Conservation (phyloP, 2,113 vertebrate species). For the Echinops telfairi region DNA sequence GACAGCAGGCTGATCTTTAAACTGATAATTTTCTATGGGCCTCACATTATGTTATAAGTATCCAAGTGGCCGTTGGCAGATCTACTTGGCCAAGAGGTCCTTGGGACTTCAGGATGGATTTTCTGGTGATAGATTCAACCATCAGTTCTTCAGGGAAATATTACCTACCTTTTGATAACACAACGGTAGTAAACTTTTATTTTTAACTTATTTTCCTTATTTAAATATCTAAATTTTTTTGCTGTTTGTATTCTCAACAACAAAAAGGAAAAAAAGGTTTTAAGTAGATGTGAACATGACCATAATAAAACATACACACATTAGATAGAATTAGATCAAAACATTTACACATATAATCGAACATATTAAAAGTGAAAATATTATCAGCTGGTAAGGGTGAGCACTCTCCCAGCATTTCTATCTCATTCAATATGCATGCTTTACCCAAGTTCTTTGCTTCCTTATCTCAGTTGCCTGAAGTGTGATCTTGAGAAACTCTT, state of each 20-base stretch:
- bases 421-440: background rate
- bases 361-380: background rate
- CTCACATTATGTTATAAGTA: no score
- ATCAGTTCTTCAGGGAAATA: background rate
- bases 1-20: no score
- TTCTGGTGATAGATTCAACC: background rate
- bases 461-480: background rate
- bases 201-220: background rate
- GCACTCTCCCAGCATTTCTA: background rate
- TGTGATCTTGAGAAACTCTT: background rate
- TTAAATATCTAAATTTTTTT: background rate
- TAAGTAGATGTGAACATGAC: background rate
- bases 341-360: background rate
- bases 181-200: background rate
- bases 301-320: background rate
- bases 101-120: background rate
- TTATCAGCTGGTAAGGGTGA: background rate
- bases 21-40: no score
- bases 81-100: background rate
- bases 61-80: no score
- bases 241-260: background rate
- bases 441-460: background rate
- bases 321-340: background rate
- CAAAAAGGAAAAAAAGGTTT: background rate
- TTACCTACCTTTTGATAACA: background rate